Conservation (phyloP, 2,797 vertebrate species). For the Sebastes ruberrimus region DNA sequence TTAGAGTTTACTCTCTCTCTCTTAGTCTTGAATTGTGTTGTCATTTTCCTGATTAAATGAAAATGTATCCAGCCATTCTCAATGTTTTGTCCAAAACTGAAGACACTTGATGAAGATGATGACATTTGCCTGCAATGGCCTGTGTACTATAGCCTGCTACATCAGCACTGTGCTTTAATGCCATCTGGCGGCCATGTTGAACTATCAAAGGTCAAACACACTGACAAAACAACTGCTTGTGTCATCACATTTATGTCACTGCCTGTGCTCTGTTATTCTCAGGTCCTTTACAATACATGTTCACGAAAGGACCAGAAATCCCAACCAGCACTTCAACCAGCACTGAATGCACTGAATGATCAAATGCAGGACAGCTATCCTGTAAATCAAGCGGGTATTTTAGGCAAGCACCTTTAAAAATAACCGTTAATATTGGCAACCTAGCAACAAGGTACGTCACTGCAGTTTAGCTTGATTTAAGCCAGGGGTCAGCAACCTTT, state of each 20-base stretch:
- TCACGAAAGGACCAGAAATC: constrained; percentile 16
- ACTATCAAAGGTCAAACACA: background rate
- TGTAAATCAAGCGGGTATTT: background rate
- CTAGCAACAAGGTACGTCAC: too few relatives aligned
- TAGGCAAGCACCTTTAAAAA: background rate
- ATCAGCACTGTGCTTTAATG: background rate
- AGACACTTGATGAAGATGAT: background rate
- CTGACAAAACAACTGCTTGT: constrained; percentile 7
- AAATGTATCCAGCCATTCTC: background rate
- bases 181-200: constrained; percentile 48
- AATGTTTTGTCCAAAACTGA: background rate
- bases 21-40: background rate
- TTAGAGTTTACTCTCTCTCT: background rate
- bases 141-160: background rate
- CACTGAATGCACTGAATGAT: background rate
- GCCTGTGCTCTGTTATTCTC: background rate
- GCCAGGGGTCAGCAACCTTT: background rate
- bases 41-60: background rate
- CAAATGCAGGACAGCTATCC: background rate
- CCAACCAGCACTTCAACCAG: background rate
- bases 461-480: background rate
- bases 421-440: background rate
- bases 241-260: constrained; percentile 1
- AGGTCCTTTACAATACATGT: background rate
- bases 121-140: background rate